phyloP scores from a whole-genome alignment of 2,888 invertebrate genomes.

The Syrista parreyssii region DNA sequence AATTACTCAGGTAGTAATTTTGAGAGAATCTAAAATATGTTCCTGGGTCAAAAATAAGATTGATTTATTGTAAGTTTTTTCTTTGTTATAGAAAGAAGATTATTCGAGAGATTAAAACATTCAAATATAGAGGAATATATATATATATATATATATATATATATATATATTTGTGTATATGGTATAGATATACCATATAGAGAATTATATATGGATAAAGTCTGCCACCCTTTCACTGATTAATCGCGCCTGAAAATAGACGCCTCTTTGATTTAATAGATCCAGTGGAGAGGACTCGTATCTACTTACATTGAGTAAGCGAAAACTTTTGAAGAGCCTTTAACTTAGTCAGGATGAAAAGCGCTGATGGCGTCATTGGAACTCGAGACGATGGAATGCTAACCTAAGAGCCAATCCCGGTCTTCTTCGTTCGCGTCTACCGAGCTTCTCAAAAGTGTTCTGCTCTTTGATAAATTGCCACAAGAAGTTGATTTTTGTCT shows the following conservation, averaged over 20 bases:
- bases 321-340: not conserved
- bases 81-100: not conserved
- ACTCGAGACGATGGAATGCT: not conserved
- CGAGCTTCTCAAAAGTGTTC: not conserved
- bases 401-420: not conserved
- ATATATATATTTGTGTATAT: not conserved
- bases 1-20: not conserved
- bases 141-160: no score
- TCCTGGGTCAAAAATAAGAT: not conserved
- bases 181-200: not conserved
- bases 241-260: not conserved
- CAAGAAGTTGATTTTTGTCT: not conserved
- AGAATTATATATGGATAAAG: not conserved
- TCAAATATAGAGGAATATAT: not conserved
- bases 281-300: not conserved
- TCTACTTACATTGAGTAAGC: constrained; percentile 1
- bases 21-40: not conserved
- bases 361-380: constrained; percentile 7
- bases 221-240: not conserved
- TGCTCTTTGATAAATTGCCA: not conserved
- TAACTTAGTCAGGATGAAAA: constrained; percentile 6
- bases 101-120: not conserved
- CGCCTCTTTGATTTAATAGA: not conserved
- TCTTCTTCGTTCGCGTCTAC: not conserved
- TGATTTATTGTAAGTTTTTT: not conserved